phyloP scores from a whole-genome alignment of 2,888 invertebrate species.

The Chorisops tibialis region DNA sequence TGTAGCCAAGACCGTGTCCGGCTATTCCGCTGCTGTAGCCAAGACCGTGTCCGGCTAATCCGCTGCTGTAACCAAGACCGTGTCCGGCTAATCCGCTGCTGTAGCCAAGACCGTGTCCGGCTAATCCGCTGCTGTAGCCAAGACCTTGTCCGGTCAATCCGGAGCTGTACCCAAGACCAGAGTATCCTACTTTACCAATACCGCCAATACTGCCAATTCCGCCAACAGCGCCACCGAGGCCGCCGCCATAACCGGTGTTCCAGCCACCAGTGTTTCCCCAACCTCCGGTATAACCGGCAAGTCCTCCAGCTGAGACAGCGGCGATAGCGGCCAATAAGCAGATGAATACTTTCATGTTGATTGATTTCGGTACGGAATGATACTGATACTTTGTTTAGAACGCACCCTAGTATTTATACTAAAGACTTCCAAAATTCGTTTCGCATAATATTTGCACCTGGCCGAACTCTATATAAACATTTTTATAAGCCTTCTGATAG shows the following conservation, averaged over 20 bases:
- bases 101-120: no score
- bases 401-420: conserved; percentile 1
- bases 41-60: no score
- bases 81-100: no score
- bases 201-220: not conserved
- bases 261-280: not conserved
- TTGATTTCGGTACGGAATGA: conserved; percentile 13
- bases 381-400: not conserved
- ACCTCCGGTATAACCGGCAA: not conserved
- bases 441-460: no score
- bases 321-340: conserved; percentile 13
- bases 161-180: not conserved
- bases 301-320: conserved; percentile 6
- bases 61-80: not conserved
- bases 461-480: no score
- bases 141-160: no score
- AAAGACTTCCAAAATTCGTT: not conserved
- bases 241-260: not conserved
- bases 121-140: no score
- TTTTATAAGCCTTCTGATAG: no score
- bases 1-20: no score
- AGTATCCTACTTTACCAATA: not conserved
- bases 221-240: not conserved
- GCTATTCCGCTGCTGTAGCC: no score
- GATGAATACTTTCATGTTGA: conserved; percentile 17